A percentile compares a stretch with the other conserved stretches of the same genome.
phyloP scores from a whole-genome alignment of 2,797 vertebrate genomes.

The Anolis apletophallus region DNA sequence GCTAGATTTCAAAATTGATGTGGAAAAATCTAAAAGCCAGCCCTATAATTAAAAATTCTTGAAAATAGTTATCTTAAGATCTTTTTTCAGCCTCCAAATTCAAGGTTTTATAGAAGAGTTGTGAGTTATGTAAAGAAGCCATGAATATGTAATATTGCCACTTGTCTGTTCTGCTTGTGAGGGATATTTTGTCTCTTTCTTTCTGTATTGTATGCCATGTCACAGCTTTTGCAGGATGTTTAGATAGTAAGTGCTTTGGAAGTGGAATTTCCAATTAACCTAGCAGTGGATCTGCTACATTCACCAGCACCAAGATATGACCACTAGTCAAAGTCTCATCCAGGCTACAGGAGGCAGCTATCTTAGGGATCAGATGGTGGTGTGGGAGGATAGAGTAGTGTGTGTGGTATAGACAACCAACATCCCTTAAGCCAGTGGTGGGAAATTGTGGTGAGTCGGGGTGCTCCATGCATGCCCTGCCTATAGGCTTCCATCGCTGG shows the following conservation, averaged over 20 bases:
- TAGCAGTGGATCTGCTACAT: background rate
- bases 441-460: too few relatives aligned
- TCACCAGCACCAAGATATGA: background rate
- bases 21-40: background rate
- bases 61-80: background rate
- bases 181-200: background rate
- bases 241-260: background rate
- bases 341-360: background rate
- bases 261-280: background rate
- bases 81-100: background rate
- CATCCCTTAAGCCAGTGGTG: background rate
- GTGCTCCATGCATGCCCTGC: too few relatives aligned
- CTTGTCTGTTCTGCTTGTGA: background rate
- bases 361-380: background rate
- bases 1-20: background rate
- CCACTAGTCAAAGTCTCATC: background rate
- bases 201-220: background rate
- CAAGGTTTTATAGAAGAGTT: slow-evolving; percentile 10
- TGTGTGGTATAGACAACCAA: background rate
- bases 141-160: background rate
- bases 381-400: too few relatives aligned
- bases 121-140: background rate
- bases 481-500: too few relatives aligned
- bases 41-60: background rate
- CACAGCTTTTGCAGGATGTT: background rate